Base-by-base conservation (phyloP, 35 echinoderm and acorn worm species). In the Amphiura filiformis region DNA sequence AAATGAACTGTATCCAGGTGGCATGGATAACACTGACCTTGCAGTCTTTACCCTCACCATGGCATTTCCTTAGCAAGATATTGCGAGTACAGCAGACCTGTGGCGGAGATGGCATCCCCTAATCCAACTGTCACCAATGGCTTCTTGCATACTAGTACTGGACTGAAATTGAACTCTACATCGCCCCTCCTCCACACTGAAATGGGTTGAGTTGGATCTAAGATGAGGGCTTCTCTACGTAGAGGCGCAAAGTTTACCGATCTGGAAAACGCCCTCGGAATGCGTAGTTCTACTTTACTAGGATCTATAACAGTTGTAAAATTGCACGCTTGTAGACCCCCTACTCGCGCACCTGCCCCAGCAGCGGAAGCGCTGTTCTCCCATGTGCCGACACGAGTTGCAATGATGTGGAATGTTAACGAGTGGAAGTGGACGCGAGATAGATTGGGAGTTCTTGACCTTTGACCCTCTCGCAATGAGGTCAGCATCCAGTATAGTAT, bases 101-200 rank as follows among this genome's bases (percentile, higher is more conserved):
- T 95, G 2, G 93, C 93, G 64, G 96, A 99, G 26, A 99, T 99
- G 22, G 96, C 93, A 88, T 99, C 96, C 13, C 96, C 96, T 52
- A 99, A 77, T 35, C 96, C 96, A 0, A 99, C 96, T 3, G 96
- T 99, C 31, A 92, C 92, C 35, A 91, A 52, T 20, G 96, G 96
- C 64, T 88, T 87, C 80, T 94, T 99, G 88, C 96, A 99, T 15
- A 99, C 93, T 31, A 99, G 81, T 20, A 99, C 96, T 57, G 96
- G 96, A 81, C 87, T 92, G 37, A 99, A 95, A 82, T 94, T 57
- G 85, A 99, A 95, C 30, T 94, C 80, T 20, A 99, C 75, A 20
- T 84, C 76, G 37, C 84, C 87, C 20, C 88, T 42, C 26, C 86
- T 83, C 96, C 96, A 99, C 18, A 33, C 49, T 40, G 88, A 32